Evolutionary conservation across 1,140 invertebrate species (phyloP), one percentile per base, ranked within the genome.

Genomic region (Macrosteles quadrilineatus): DNA sequence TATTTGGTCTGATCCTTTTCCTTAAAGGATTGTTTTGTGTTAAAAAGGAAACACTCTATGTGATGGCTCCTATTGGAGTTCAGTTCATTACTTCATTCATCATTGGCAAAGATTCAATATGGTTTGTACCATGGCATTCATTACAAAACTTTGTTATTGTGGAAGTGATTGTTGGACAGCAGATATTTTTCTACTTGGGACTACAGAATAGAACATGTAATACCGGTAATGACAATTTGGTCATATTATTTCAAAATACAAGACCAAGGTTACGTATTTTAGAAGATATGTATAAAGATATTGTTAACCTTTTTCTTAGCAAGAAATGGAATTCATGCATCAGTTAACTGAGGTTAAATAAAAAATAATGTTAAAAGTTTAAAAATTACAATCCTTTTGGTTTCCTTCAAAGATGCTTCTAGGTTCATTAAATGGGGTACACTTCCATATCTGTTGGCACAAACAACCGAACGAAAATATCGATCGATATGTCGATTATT

Each of bases 71-170:
- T 2, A 62, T 73, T 53, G 72, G 72, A 32, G 21, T 70, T 19
- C 72, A 73, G 17, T 32, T 73, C 1, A 73, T 65, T 12, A 67
- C 69, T 27, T 66, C 69, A 12, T 73, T 59, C 19, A 40, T 68
- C 6, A 55, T 78, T 71, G 71, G 72, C 70, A 68, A 70, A 73
- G 67, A 66, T 62, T 43, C 12, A 25, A 55, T 62, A 14, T 53
- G 67, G 40, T 70, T 73, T 50, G 11, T 73, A 23, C 66, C 62
- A 36, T 68, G 69, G 67, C 29, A 67, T 4, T 43, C 40, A 29
- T 63, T 73, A 32, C 21, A 50, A 11, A 69, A 73, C 32, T 21
- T 73, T 45, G 30, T 73, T 21, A 73, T 73, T 27, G 55, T 73
- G 12, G 72, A 73, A 4, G 43, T 73, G 12, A 71, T 73, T 47